These are phyloP conservation scores for Dryomyza anilis DNA, from an alignment of 2,888 invertebrate genomes.

Conservation along the genomic window DNA sequence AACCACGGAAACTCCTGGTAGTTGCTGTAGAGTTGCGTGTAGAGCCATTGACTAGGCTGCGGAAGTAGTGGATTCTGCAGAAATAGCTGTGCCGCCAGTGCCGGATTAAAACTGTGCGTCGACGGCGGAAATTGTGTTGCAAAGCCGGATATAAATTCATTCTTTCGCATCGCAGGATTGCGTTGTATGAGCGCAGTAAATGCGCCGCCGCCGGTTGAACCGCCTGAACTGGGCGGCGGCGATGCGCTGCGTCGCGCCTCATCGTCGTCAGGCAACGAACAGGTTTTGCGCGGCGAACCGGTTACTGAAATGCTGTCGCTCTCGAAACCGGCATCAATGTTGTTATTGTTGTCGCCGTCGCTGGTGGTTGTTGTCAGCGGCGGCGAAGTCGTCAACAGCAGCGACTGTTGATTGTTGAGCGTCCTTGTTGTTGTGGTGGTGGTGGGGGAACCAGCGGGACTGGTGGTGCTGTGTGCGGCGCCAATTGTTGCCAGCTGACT, in stretches of 20 bases:
- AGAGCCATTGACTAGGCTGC: constrained; percentile 78
- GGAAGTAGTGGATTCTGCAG: constrained; percentile 76
- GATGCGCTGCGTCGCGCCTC: constrained; percentile 54
- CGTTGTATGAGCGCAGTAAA: constrained; percentile 61
- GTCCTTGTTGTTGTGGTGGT: constrained; percentile 43
- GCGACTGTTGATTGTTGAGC: constrained; percentile 37
- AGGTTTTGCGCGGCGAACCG: constrained; percentile 62
- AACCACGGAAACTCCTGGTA: constrained; percentile 74
- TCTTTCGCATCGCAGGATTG: constrained; percentile 42
- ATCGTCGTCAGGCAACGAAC: constrained; percentile 60
- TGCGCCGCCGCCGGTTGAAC: constrained; percentile 51
- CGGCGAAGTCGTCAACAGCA: constrained; percentile 58
- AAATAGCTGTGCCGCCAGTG: constrained; percentile 73
- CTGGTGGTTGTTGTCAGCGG: constrained; percentile 50
- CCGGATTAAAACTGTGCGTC: constrained; percentile 64
- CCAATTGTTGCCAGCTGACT: constrained; percentile 55
- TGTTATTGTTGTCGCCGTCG: constrained; percentile 56
- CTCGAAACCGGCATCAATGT: constrained; percentile 60
- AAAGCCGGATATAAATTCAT: constrained; percentile 59
- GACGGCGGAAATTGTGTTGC: constrained; percentile 59
- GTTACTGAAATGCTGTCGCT: constrained; percentile 62
- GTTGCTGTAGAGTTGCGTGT: constrained; percentile 75
- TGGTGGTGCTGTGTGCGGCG: constrained; percentile 72
- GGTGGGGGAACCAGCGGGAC: constrained; percentile 69
- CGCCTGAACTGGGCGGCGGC: constrained; percentile 43